Percentiles rank a stretch among this genome's conserved stretches.
Conservation (phyloP, 92 coral and sea anemone species). For the Paragorgia papillata region DNA sequence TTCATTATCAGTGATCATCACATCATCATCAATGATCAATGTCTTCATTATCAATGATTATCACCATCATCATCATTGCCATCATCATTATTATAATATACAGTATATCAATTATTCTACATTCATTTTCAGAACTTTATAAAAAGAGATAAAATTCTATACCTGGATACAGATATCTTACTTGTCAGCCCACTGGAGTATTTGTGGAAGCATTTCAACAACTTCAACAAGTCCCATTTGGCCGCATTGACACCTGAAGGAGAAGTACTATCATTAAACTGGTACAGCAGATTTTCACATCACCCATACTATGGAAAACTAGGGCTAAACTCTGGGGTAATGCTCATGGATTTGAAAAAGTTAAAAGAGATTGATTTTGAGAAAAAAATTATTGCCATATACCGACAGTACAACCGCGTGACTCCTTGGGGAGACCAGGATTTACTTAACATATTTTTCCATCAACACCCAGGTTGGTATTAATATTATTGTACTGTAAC, state of each 20-base stretch:
- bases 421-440: slow-evolving; percentile 98
- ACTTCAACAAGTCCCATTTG: slow-evolving; percentile 71
- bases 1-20: no score
- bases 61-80: no score
- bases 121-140: slow-evolving; percentile 68
- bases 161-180: slow-evolving; percentile 85
- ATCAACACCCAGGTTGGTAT: slow-evolving; percentile 79
- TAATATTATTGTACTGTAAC: not conserved
- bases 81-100: no score
- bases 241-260: slow-evolving; percentile 86
- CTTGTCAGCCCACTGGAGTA: slow-evolving; percentile 82
- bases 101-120: no score
- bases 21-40: no score
- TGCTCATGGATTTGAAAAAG: slow-evolving; percentile 91
- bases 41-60: no score
- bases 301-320: slow-evolving; percentile 90
- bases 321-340: slow-evolving; percentile 96
- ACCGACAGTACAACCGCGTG: slow-evolving; percentile 68
- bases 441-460: slow-evolving; percentile 79
- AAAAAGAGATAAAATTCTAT: slow-evolving; percentile 70
- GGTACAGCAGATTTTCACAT: slow-evolving; percentile 90
- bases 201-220: slow-evolving; percentile 78
- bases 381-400: slow-evolving; percentile 66
- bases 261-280: slow-evolving; percentile 67
- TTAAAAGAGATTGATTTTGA: slow-evolving; percentile 70